Percentiles rank a stretch among this genome's conserved stretches.
phyloP scores from a whole-genome alignment of 1,140 invertebrate species.

The Sitobion miscanthi region DNA sequence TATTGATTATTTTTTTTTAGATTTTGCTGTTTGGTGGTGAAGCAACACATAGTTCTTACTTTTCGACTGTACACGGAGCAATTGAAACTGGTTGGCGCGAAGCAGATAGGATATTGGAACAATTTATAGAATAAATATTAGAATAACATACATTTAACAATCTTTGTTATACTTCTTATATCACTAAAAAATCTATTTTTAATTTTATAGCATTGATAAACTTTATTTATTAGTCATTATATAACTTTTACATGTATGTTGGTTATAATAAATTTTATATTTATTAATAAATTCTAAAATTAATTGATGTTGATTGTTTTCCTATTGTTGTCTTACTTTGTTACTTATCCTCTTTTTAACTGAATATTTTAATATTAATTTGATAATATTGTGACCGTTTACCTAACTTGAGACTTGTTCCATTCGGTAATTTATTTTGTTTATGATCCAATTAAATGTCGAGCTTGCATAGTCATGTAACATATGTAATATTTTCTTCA shows the following conservation, averaged over 20 bases:
- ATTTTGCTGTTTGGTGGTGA: conserved; percentile 75
- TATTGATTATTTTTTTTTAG: conserved; percentile 57
- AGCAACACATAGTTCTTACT: conserved; percentile 72
- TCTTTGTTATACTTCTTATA: not conserved
- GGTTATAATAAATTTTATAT: not conserved
- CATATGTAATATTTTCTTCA: not conserved
- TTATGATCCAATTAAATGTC: not conserved
- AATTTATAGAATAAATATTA: conserved; percentile 32
- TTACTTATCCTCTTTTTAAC: not conserved
- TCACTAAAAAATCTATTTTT: not conserved
- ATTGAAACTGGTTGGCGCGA: conserved; percentile 79
- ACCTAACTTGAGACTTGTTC: not conserved
- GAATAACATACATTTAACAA: not conserved
- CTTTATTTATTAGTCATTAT: not conserved
- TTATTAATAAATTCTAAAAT: not conserved
- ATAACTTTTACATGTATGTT: not conserved
- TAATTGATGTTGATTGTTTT: not conserved
- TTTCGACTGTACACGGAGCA: conserved; percentile 82
- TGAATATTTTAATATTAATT: not conserved
- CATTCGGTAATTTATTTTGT: not conserved
- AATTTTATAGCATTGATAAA: not conserved
- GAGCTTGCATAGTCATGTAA: not conserved
- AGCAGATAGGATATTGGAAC: conserved; percentile 68
- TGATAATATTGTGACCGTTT: not conserved
- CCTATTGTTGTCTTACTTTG: not conserved